Evolutionary conservation across 37 sponge, comb jelly and placozoan species (phyloP).

Genomic region (Agelas oroides): DNA sequence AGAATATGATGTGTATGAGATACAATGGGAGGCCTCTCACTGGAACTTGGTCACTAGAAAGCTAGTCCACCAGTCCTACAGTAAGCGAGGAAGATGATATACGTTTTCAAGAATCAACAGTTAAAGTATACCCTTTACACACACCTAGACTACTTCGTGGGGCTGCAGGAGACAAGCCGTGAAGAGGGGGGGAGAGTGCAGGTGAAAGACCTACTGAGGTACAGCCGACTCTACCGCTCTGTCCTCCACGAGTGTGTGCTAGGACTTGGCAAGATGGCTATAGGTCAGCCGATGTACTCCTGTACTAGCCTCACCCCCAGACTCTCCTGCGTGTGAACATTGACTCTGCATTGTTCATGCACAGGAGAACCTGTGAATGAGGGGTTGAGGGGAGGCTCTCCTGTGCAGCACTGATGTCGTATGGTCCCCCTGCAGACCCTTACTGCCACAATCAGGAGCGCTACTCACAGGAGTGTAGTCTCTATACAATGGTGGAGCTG

Average conservation of each 20-base stretch:
- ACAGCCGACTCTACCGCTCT: slow-evolving; percentile 60
- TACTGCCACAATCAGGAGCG: background rate
- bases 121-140: background rate
- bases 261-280: slow-evolving; percentile 8
- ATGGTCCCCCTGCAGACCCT: too few relatives aligned
- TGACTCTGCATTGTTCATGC: background rate
- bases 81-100: background rate
- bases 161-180: slow-evolving; percentile 19
- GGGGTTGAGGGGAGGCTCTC: too few relatives aligned
- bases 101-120: too few relatives aligned
- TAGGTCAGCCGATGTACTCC: too few relatives aligned
- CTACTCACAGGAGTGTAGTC: slow-evolving; percentile 3
- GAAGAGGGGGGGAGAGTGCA: slow-evolving; percentile 27
- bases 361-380: background rate
- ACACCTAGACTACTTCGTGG: slow-evolving; percentile 34
- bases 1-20: background rate
- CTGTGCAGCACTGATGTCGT: too few relatives aligned
- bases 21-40: slow-evolving; percentile 18
- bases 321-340: too few relatives aligned
- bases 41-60: slow-evolving; percentile 50
- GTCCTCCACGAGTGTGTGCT: slow-evolving; percentile 66
- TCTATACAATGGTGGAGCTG: slow-evolving; percentile 72
- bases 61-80: slow-evolving; percentile 45
- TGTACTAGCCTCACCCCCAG: too few relatives aligned
- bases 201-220: slow-evolving; percentile 13